Base-by-base conservation (phyloP, 2,888 invertebrate species). In the Ctena decussata region DNA sequence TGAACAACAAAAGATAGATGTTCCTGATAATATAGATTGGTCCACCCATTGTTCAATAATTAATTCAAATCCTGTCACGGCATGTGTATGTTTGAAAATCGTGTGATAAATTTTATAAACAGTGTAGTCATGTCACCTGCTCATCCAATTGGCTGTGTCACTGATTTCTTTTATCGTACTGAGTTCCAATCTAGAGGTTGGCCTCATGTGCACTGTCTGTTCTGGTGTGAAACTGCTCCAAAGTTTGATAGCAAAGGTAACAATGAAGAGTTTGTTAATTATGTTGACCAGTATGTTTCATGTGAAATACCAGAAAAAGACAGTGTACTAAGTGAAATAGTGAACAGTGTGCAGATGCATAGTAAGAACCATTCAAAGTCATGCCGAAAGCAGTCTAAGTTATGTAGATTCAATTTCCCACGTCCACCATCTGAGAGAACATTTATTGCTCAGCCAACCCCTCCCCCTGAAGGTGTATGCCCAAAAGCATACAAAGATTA, bases 371-470 rank as follows among this genome's bases (percentile, higher is more conserved):
- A 88, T 70, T 86, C 88, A 41, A 83, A 74, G n/a, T 75, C 85
- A n/a, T 87, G 87, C 72, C 77, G 69, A 76, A 87, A 85, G 35
- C 44, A 49, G 57, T 70, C 71, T 49, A 80, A 72, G 44, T 32
- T n/a, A 6, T 87, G 87, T 49, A 75, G 87, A 57, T 87, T 87
- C 39, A 46, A 65, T 37, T 87, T 85, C 49, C 85, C 85, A 32
- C 74, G 77, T 32, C 87, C 87, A 44, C 71, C 81, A 41, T 71
- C 78, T 41, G 35, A 41, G 5, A 15, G 39, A 15, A 87, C 85
- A n/a, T 77, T 85, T 53, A 73, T 87, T 24, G 37, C 77, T 24
- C 30, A 49, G 37, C 77, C 78, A 46, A 18, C 24, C 0, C 8
- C 32, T 35, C 6, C 39, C 5, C 41, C 83, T 41, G 15, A 41